Conservation (phyloP, 2,113 vertebrate genomes). For the Sceloporus undulatus region DNA sequence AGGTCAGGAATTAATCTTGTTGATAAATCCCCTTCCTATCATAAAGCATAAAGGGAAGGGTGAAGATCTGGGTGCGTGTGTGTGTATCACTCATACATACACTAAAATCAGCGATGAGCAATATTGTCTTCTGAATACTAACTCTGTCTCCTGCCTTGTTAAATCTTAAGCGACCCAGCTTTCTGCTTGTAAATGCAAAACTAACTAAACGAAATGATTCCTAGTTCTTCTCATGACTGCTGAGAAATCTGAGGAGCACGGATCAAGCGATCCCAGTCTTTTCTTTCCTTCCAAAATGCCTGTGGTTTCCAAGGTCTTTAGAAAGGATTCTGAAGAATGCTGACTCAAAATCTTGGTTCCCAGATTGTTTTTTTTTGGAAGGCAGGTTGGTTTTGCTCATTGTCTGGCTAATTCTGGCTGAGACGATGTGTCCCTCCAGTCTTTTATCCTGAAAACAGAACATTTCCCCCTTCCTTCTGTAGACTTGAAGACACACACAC, state of each 20-base stretch:
- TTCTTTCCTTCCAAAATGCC: neutral
- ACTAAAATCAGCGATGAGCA: neutral
- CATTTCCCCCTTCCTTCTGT: neutral
- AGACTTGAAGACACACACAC: no score
- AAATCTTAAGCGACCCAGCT: neutral
- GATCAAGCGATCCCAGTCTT: neutral
- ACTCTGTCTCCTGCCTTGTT: no score
- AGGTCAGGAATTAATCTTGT: neutral
- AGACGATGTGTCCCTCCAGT: neutral
- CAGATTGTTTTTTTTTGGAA: neutral
- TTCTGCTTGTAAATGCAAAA: neutral
- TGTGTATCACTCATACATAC: neutral
- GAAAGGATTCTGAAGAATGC: neutral
- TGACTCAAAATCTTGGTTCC: neutral
- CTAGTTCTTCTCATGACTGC: neutral
- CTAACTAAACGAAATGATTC: neutral
- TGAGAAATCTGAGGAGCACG: neutral
- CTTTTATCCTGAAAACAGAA: neutral
- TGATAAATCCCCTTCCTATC: neutral
- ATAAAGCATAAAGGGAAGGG: neutral
- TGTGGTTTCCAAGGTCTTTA: neutral
- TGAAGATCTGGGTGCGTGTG: neutral
- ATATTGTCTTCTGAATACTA: neutral
- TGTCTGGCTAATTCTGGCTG: neutral
- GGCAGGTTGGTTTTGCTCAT: neutral